Conservation (phyloP, 2,888 invertebrate species). For the Archaeoteleia sp. region DNA sequence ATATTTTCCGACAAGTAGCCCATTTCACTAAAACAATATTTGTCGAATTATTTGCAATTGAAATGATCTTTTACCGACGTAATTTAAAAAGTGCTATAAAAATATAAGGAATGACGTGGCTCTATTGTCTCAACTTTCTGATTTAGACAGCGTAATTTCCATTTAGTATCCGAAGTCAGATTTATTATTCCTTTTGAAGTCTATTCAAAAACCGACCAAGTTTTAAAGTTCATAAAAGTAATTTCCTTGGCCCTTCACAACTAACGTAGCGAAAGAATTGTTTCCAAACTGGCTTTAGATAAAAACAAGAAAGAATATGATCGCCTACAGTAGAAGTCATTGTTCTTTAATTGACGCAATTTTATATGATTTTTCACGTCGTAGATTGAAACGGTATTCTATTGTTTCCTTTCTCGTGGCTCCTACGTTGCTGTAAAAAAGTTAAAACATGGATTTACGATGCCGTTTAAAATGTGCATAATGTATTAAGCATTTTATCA, state of each 20-base stretch:
- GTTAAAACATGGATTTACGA: conserved; percentile 11
- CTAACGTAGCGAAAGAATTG: neutral
- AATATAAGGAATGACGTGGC: conserved; percentile 3
- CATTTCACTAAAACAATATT: too few relatives aligned
- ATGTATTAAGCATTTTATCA: conserved; percentile 31
- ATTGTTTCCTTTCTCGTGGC: conserved; percentile 6
- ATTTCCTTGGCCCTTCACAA: conserved; percentile 9
- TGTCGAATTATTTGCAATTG: neutral
- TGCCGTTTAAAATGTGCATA: conserved; percentile 15
- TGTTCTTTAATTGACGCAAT: too few relatives aligned
- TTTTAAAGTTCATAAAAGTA: conserved; percentile 17
- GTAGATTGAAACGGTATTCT: too few relatives aligned
- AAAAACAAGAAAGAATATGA: conserved; percentile 12
- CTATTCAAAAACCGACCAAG: conserved; percentile 13
- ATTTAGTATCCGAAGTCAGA: conserved; percentile 17
- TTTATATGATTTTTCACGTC: too few relatives aligned
- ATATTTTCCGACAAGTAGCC: too few relatives aligned
- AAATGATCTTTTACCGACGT: neutral
- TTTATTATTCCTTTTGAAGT: conserved; percentile 19
- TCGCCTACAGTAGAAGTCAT: conserved; percentile 15
- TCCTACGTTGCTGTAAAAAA: conserved; percentile 16
- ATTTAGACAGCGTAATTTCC: conserved; percentile 16
- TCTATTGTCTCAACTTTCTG: conserved; percentile 6
- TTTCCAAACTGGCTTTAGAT: neutral
- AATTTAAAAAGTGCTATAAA: conserved; percentile 1